phyloP scores from a whole-genome alignment of 2,797 vertebrate species.

The Eremophila alpestris region DNA sequence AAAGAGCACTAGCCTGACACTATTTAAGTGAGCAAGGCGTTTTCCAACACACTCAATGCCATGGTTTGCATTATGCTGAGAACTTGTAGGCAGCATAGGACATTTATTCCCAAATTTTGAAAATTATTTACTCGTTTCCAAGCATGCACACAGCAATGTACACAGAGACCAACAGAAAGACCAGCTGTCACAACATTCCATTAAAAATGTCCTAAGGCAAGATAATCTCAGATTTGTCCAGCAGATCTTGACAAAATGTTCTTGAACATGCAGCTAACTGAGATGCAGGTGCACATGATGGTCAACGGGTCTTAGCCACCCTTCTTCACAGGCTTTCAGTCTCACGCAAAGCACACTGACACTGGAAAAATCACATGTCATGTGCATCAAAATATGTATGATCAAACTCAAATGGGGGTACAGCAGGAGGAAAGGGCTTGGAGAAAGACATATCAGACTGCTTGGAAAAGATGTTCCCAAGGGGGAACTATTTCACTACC shows the following conservation, averaged over 20 bases:
- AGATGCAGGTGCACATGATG: background rate
- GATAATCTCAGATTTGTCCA: background rate
- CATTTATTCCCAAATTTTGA: background rate
- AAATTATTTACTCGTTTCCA: background rate
- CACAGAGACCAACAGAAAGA: background rate
- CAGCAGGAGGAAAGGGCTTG: background rate
- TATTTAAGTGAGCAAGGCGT: background rate
- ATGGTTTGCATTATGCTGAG: background rate
- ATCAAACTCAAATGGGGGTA: background rate
- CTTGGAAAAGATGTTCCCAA: background rate
- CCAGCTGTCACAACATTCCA: background rate
- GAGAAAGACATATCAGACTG: background rate
- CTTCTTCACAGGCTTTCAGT: constrained; percentile 21
- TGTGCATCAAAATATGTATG: background rate
- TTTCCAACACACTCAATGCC: background rate
- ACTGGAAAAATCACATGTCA: background rate
- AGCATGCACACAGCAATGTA: background rate
- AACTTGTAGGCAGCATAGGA: background rate
- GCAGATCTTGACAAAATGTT: constrained; percentile 12
- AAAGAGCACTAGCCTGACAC: background rate
- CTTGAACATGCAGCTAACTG: background rate
- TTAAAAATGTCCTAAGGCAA: background rate
- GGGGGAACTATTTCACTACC: background rate
- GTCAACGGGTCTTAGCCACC: background rate
- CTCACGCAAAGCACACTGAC: background rate